phyloP scores from a whole-genome alignment of 2,797 vertebrate genomes.

The Phalanger gymnotis region DNA sequence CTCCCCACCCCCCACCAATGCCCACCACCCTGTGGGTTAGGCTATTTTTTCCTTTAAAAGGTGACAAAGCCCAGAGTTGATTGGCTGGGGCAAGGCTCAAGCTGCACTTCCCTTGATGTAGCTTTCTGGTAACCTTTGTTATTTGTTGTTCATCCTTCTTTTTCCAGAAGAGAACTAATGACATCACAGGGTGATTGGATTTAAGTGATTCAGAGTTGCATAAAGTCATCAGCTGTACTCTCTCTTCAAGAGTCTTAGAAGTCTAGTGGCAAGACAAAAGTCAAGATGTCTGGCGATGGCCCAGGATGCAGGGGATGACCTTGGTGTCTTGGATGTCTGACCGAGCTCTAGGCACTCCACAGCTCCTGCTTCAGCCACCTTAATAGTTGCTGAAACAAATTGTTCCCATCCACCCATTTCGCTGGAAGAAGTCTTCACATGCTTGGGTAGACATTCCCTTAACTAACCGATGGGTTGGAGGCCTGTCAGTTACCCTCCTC shows the following conservation, averaged over 20 bases:
- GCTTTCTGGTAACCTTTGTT: not conserved
- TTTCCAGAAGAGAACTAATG: no score
- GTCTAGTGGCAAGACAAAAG: not conserved
- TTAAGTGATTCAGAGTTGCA: not conserved
- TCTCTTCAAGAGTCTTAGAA: not conserved
- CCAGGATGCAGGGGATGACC: not conserved
- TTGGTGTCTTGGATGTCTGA: not conserved
- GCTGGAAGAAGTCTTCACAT: not conserved
- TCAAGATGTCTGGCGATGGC: not conserved
- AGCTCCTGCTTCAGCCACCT: not conserved
- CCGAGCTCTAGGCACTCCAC: not conserved
- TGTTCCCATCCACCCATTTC: not conserved
- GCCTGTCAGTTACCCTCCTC: not conserved
- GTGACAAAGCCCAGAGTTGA: not conserved
- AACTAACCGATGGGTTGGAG: not conserved
- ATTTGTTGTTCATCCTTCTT: no score
- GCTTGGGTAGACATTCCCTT: not conserved
- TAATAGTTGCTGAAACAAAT: not conserved
- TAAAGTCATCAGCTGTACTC: not conserved
- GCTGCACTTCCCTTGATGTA: not conserved
- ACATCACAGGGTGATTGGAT: not conserved
- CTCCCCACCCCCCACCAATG: not conserved
- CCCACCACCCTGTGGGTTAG: not conserved
- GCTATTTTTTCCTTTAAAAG: not conserved
- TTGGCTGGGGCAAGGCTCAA: not conserved